Evolutionary conservation across 1,140 invertebrate species (phyloP).

Genomic region (Eriosoma lanigerum): DNA sequence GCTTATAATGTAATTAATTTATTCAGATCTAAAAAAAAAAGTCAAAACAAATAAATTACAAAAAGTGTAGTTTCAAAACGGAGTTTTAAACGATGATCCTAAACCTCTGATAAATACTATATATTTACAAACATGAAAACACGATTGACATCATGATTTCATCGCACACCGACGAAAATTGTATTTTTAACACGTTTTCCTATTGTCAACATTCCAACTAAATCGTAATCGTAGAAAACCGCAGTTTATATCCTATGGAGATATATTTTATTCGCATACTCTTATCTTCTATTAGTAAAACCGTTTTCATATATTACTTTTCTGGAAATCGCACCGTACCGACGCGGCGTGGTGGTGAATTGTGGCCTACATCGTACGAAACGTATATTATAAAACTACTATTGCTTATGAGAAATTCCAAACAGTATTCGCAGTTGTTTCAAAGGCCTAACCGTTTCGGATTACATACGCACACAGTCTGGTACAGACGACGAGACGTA

Average conservation of each 20-base stretch:
- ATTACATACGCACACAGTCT: not conserved
- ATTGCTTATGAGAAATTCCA: constrained; percentile 6
- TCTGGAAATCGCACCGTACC: not conserved
- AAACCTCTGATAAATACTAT: too few species aligned
- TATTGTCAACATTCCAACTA: not conserved
- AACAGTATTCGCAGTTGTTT: constrained; percentile 10
- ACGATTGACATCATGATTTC: too few species aligned
- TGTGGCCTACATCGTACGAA: not conserved
- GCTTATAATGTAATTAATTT: too few species aligned
- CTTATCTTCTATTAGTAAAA: too few species aligned
- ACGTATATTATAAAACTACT: not conserved
- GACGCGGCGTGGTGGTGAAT: too few species aligned
- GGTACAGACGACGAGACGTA: not conserved
- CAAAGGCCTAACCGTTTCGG: not conserved
- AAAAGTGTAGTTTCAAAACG: too few species aligned
- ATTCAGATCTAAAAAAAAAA: too few species aligned
- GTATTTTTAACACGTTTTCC: too few species aligned
- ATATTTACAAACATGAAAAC: too few species aligned
- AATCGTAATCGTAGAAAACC: not conserved
- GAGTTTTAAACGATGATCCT: too few species aligned
- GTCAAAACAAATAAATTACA: too few species aligned
- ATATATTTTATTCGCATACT: not conserved
- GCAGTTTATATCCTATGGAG: not conserved
- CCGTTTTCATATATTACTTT: not conserved
- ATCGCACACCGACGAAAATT: too few species aligned